phyloP scores from a whole-genome alignment of 2,113 vertebrate genomes.

The Zosterops pallidus region DNA sequence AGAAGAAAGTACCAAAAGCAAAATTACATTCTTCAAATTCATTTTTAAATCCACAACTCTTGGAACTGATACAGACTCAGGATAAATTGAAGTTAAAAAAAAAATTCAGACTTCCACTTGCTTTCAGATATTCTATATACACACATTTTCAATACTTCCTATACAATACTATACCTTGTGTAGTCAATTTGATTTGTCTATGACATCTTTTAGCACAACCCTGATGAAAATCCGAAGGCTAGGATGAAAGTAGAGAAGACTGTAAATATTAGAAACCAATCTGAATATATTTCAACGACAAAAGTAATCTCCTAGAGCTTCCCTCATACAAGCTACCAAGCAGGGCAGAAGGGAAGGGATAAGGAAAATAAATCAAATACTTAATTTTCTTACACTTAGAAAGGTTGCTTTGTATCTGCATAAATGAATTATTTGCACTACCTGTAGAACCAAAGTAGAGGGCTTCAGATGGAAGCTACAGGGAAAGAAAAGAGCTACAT shows the following conservation, averaged over 20 bases:
- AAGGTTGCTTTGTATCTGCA: neutral
- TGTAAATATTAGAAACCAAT: neutral
- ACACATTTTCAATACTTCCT: neutral
- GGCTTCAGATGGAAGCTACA: neutral
- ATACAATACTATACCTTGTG: neutral
- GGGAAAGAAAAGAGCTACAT: neutral
- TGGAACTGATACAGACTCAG: neutral
- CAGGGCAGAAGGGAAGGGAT: rapidly evolving
- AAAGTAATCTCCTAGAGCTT: neutral
- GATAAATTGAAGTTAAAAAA: neutral
- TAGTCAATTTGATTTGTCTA: neutral
- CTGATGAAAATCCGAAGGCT: neutral
- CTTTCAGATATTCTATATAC: neutral
- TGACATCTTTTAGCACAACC: neutral
- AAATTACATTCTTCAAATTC: neutral
- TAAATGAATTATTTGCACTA: neutral
- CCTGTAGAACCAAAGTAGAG: neutral
- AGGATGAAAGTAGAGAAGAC: neutral
- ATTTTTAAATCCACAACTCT: neutral
- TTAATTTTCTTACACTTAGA: neutral
- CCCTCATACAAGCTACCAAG: neutral
- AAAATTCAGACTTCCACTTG: neutral
- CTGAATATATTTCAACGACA: neutral
- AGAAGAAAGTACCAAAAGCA: neutral
- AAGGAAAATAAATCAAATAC: neutral